Conservation (phyloP, 2,797 vertebrate species). For the Takifugu ocellatus region DNA sequence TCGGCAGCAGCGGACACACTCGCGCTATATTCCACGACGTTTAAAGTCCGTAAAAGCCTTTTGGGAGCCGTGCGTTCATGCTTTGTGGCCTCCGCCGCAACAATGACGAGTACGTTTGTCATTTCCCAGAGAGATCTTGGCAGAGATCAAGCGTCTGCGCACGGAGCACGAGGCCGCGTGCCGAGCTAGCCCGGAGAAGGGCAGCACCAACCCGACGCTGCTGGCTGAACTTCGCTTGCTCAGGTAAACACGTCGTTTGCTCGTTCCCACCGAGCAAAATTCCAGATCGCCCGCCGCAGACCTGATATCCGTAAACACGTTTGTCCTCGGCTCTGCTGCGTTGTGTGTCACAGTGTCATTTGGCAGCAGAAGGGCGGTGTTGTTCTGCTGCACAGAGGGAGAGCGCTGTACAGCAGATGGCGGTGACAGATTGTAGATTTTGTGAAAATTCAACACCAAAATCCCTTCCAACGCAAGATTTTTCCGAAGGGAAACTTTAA, state of each 20-base stretch:
- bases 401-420: slow-evolving; percentile 50
- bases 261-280: not conserved
- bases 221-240: slow-evolving; percentile 89
- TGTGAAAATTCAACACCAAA: slow-evolving; percentile 36
- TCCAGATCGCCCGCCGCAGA: not conserved
- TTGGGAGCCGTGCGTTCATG: slow-evolving; percentile 19
- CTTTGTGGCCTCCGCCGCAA: slow-evolving; percentile 3
- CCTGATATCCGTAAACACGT: not conserved
- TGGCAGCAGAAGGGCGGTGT: slow-evolving; percentile 44
- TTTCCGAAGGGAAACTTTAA: slow-evolving; percentile 21
- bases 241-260: slow-evolving; percentile 75
- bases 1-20: too few species aligned
- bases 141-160: slow-evolving; percentile 88
- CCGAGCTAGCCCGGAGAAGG: slow-evolving; percentile 86
- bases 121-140: slow-evolving; percentile 85
- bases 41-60: not conserved
- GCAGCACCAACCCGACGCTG: slow-evolving; percentile 87
- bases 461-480: slow-evolving; percentile 28
- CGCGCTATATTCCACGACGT: not conserved
- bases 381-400: slow-evolving; percentile 1
- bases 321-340: not conserved
- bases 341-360: slow-evolving; percentile 11
- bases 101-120: slow-evolving; percentile 40
- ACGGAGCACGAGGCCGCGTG: slow-evolving; percentile 88
- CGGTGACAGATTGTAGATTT: slow-evolving; percentile 50